Evolutionary conservation across 2,113 vertebrate genomes (phyloP), one percentile per base, ranked within the genome.

Genomic region (Dromas ardeola): DNA sequence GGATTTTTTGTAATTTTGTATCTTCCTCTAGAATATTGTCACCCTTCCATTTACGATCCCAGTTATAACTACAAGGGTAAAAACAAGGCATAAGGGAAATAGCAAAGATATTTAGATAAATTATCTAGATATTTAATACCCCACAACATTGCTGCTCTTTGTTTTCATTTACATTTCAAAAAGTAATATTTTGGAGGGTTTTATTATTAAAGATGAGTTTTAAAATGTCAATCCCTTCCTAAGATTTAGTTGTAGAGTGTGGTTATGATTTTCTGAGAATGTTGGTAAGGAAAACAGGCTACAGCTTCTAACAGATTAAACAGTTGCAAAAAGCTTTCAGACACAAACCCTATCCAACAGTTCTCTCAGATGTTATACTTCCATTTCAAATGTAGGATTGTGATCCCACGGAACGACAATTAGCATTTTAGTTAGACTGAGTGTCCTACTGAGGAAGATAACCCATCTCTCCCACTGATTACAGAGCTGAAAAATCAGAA

Each of bases 21-120:
- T n/a, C 34, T 80, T 95, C 76, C 86, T 66, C 30, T 74, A 70
- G 16, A 70, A 77, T 93, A 83, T 74, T 58, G 67, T 26, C 67
- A 91, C 38, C 45, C n/a, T 94, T 92, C 42, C 42, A 81, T 74
- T 97, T 92, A 47, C 91, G 69, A 94, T 88, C 59, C 88, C 32
- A 67, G 63, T 55, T 70, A 66, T 66, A 90, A 92, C 36, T 66
- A 50, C 19, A 73, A 59, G 13, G 15, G 19, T 70, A 69, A 86
- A 95, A 92, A 65, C 12, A 72, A 82, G 36, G 5, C 40, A 73
- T 2, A 5, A 69, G 34, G 62, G 59, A 91, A 92, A 94, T 71
- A 91, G 25, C 20, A 77, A 19, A 88, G 53, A 80, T 73, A 88
- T 26, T 77, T 73, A 78, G 29, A 73, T 88, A 88, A 88, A 88